A percentile compares a stretch with the other conserved stretches of the same genome.
phyloP scores from a whole-genome alignment of 1,140 invertebrate genomes.

The Cydia strobilella region DNA sequence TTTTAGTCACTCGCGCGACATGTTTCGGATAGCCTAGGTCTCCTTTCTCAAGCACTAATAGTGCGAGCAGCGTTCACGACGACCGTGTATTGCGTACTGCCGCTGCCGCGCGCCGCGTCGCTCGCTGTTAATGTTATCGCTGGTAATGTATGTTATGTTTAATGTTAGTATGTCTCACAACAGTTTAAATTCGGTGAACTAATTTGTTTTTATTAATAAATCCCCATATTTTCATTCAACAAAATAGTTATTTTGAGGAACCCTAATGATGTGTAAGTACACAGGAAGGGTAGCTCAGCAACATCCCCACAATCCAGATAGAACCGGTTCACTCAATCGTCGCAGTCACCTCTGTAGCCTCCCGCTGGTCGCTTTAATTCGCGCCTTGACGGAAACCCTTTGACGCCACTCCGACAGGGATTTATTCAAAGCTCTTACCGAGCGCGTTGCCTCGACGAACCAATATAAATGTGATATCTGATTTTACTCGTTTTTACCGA shows the following conservation, averaged over 20 bases:
- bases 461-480: neutral
- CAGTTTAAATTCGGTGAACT: no score
- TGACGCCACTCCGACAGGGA: slow-evolving; percentile 65
- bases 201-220: no score
- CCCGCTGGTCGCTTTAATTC: slow-evolving; percentile 75
- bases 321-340: slow-evolving; percentile 61
- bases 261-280: slow-evolving; percentile 3
- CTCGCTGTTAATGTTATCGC: no score
- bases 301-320: slow-evolving; percentile 41
- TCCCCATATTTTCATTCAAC: neutral
- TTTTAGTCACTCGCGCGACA: no score
- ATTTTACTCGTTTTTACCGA: neutral
- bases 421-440: neutral
- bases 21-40: no score
- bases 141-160: no score
- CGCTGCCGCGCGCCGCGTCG: no score
- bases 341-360: slow-evolving; percentile 49
- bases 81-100: no score
- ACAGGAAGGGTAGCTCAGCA: slow-evolving; percentile 1
- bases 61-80: no score
- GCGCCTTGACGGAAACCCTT: slow-evolving; percentile 72
- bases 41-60: no score
- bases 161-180: no score
- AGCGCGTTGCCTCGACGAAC: neutral
- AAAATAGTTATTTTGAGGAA: neutral